Evolutionary conservation across 1,140 invertebrate genomes (phyloP), one percentile per base, ranked within the genome.

Genomic region (Bilobella aurantiaca): DNA sequence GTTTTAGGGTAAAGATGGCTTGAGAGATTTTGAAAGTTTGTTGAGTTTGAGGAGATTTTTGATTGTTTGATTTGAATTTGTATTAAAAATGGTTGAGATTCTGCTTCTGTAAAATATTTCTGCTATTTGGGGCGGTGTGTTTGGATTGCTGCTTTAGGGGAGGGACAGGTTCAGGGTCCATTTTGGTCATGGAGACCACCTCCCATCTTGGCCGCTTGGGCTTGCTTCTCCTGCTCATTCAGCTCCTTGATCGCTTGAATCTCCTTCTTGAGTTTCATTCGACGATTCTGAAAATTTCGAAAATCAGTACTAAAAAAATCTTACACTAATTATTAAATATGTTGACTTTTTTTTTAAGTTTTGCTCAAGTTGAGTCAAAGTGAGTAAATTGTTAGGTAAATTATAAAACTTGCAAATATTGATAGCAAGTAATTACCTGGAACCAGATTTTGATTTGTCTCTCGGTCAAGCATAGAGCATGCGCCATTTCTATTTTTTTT

Each of bases 401-500:
- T n/a, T n/a, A n/a, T n/a, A n/a, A n/a, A n/a, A 23, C 12, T 56
- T 21, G 21, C 14, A 25, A 14, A 56, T 5, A 12, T 56, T 42
- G 8, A 18, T 42, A 53, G 49, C 25, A 8, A 14, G 49, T 12
- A 23, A 12, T 53, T 53, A 53, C 49, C 49, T 53, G 30, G 30
- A 56, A 64, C 94, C 94, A 97, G 78, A 97, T 98, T 85, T 98
- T 98, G 77, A 98, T 98, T 81, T 98, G 94, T 78, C 94, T 82
- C 81, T 98, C 94, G 73, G 93, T 96, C 73, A 98, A 84, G 81
- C 93, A 96, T 68, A 97, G 85, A 69, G 93, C 90, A 79, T 97
- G 93, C 72, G 94, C 94, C 88, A 98, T 96, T 82, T 98, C 95
- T 82, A 98, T n/a, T n/a, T n/a, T n/a, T n/a, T n/a, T n/a, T n/a